Evolutionary conservation across 92 coral and sea anemone species (phyloP).

Genomic region (Phenganax subtilis): DNA sequence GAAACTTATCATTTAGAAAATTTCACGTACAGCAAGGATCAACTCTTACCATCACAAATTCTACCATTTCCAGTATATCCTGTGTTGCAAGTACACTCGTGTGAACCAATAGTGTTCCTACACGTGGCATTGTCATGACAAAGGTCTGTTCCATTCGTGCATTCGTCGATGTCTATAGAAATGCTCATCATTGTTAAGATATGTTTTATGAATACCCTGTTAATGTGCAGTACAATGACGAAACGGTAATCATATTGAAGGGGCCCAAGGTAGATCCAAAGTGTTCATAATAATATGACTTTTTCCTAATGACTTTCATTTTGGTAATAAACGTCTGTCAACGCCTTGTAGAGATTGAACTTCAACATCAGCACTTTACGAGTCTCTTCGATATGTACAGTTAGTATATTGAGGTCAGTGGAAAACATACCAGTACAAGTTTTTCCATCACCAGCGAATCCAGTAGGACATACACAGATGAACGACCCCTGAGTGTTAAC

Average conservation of each 20-base stretch:
- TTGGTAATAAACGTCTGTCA: too few relatives aligned
- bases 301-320: neutral
- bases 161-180: constrained; percentile 49
- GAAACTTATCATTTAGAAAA: too few relatives aligned
- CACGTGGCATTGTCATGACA: constrained; percentile 61
- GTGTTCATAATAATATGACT: neutral
- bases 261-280: too few relatives aligned
- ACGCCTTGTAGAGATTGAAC: too few relatives aligned
- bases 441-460: constrained; percentile 17
- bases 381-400: too few relatives aligned
- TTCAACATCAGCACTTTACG: too few relatives aligned
- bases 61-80: constrained; percentile 74
- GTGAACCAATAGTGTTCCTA: constrained; percentile 76
- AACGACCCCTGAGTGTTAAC: constrained; percentile 24
- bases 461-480: neutral
- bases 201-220: neutral
- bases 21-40: neutral
- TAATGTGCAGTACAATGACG: too few relatives aligned
- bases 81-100: constrained; percentile 64
- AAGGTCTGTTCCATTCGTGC: constrained; percentile 41
- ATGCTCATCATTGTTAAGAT: neutral
- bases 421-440: constrained; percentile 17
- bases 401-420: neutral
- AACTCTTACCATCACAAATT: constrained; percentile 53
- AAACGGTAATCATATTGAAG: too few relatives aligned